Base-by-base conservation (phyloP, 2,113 vertebrate genomes). In the Panthera uncia region DNA sequence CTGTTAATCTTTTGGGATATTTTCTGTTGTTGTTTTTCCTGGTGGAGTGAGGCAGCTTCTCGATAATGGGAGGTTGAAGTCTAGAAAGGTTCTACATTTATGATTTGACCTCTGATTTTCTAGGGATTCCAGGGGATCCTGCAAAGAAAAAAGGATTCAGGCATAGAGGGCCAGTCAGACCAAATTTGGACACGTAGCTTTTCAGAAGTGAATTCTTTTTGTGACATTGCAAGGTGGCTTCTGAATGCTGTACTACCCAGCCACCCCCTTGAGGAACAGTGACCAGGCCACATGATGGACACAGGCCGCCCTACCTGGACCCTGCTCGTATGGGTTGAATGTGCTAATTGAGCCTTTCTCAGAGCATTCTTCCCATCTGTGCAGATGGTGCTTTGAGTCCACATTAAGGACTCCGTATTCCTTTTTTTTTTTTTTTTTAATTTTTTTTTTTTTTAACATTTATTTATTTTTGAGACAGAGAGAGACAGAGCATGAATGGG, bases 141-240 rank as follows among this genome's bases (percentile, higher is more conserved):
- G 38, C 15, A 92, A n/a, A 91, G 36, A 65, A 36, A 52, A 85
- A 84, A 69, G 15, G 38, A 52, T 71, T 93, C 19, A 12, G 45
- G 19, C 65, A 3, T 89, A 65, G 36, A 85, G 25, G 6, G 6
- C 80, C 65, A 94, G 41, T 36, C 79, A 90, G 90, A 95, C 73
- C 55, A 61, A 73, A 55, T 95, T n/a, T 89, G 66, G 83, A 89
- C 61, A 82, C 6, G 7, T 27, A 82, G 73, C 73, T 92, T 94
- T 98, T 92, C 83, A 92, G 73, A 73, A 87, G 57, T 66, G 11
- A 91, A 66, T 45, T 78, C 48, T 71, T 16, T 80, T 91, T 95
- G 41, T 83, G 45, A 73, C 1, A 3, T 76, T 89, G 21, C 21
- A 89, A 41, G 50, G 66, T 91, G 16, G 74, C 23, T 66, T 73